phyloP scores from a whole-genome alignment of 2,888 invertebrate species.

The Xanthorhoe spadicearia region DNA sequence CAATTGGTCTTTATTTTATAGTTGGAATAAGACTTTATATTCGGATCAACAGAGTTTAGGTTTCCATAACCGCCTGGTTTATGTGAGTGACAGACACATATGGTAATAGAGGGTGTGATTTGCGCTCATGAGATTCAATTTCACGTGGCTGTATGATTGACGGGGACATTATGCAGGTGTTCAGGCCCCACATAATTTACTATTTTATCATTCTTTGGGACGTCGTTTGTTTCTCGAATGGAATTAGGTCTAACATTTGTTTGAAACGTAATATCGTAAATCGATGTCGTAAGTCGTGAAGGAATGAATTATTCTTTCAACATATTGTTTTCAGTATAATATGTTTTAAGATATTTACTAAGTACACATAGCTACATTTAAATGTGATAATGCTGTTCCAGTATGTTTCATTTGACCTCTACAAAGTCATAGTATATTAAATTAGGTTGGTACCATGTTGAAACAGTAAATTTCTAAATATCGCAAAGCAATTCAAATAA shows the following conservation, averaged over 20 bases:
- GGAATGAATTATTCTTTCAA: not conserved
- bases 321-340: not conserved
- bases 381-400: no score
- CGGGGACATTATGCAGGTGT: slow-evolving; percentile 75
- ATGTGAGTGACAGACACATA: slow-evolving; percentile 46
- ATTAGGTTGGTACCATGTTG: no score
- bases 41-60: slow-evolving; percentile 42
- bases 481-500: slow-evolving; percentile 3
- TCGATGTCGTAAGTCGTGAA: not conserved
- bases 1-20: not conserved
- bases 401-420: no score
- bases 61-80: slow-evolving; percentile 15
- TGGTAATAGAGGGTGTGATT: slow-evolving; percentile 74
- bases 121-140: slow-evolving; percentile 82
- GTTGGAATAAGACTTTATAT: slow-evolving; percentile 41
- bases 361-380: not conserved
- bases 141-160: slow-evolving; percentile 78
- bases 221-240: slow-evolving; percentile 52
- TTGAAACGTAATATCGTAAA: slow-evolving; percentile 10
- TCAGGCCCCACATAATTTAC: slow-evolving; percentile 70
- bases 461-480: no score
- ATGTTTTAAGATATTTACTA: not conserved
- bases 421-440: no score
- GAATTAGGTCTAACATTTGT: slow-evolving; percentile 30
- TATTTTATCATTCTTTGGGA: slow-evolving; percentile 63